These are phyloP conservation scores for Trichomalopsis sarcophagae DNA, from an alignment of 1,140 invertebrate species.

Conservation along the genomic window DNA sequence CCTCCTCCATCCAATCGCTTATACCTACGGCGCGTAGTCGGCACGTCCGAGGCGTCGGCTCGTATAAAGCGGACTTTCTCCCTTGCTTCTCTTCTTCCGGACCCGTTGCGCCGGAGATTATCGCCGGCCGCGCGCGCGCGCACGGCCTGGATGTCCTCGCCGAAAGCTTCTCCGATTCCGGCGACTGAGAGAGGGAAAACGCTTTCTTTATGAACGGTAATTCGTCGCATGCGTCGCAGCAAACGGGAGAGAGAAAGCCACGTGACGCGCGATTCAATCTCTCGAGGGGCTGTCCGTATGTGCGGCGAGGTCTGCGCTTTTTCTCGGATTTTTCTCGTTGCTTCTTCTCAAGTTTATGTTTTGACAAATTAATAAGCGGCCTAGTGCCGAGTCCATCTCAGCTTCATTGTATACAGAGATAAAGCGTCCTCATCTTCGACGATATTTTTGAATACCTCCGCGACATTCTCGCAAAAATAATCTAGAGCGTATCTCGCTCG, in stretches of 20 bases:
- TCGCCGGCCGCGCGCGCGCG: not conserved
- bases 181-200: not conserved
- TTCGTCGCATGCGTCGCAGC: conserved; percentile 54
- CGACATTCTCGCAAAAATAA: not conserved
- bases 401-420: too few relatives aligned
- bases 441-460: not conserved
- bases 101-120: not conserved
- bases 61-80: conserved; percentile 20
- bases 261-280: conserved; percentile 51
- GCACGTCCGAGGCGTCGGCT: conserved; percentile 4
- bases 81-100: not conserved
- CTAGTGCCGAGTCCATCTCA: not conserved
- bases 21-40: not conserved
- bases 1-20: not conserved
- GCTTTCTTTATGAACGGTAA: conserved; percentile 53
- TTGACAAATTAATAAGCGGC: not conserved
- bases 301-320: not conserved
- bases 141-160: not conserved
- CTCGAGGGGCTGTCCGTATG: not conserved
- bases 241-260: conserved; percentile 17
- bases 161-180: conserved; percentile 42
- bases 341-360: not conserved
- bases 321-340: not conserved
- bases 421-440: not conserved
- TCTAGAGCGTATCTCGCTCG: not conserved